Evolutionary conservation across 2,113 vertebrate species (phyloP).

Genomic region (Uria aalge): DNA sequence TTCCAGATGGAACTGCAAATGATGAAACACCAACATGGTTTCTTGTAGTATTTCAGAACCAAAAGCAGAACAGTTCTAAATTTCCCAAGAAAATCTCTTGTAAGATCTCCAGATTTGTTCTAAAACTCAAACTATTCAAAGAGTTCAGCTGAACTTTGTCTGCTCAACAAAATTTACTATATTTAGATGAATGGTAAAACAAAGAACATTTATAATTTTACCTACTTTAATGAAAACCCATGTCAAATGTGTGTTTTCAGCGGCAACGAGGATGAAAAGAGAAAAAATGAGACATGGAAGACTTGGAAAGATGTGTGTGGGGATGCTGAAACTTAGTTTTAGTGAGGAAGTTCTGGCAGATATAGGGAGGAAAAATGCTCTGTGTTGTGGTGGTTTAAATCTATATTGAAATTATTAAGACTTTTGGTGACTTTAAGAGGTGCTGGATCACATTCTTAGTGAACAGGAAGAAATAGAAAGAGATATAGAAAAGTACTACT

Average conservation of each 20-base stretch:
- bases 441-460: background rate
- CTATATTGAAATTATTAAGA: background rate
- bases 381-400: background rate
- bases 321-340: background rate
- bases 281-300: background rate
- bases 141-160: background rate
- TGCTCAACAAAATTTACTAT: background rate
- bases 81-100: background rate
- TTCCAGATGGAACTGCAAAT: conserved; percentile 42
- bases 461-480: background rate
- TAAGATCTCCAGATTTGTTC: background rate
- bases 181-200: background rate
- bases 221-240: background rate
- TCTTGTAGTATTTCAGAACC: background rate
- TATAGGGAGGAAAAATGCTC: background rate
- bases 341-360: background rate
- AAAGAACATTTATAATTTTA: background rate
- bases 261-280: background rate
- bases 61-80: background rate
- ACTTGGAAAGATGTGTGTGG: background rate
- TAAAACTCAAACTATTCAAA: background rate
- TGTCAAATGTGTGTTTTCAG: background rate
- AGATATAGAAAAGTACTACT: background rate
- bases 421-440: background rate
- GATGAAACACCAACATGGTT: background rate